A percentile compares a stretch with the other conserved stretches of the same genome.
These are phyloP conservation scores for Anaspis maculata DNA, from an alignment of 2,888 invertebrate genomes.

Conservation along the genomic window DNA sequence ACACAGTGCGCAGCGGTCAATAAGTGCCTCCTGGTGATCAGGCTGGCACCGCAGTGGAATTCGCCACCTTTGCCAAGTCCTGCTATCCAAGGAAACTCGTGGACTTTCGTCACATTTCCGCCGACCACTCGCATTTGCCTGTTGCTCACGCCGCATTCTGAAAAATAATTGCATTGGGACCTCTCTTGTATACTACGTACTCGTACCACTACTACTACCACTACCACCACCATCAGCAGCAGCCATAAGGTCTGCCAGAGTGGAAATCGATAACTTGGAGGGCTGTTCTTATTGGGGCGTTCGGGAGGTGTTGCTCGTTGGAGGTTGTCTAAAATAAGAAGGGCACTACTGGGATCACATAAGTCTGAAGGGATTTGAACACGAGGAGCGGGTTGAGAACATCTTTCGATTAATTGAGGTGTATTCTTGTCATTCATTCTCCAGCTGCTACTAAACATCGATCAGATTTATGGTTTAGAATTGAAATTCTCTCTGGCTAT, in stretches of 20 bases:
- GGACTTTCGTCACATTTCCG: conserved; percentile 54
- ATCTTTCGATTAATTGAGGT: too few relatives aligned
- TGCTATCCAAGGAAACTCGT: conserved; percentile 71
- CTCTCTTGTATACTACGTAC: neutral
- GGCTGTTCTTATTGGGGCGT: too few relatives aligned
- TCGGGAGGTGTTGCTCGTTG: too few relatives aligned
- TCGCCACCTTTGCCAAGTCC: conserved; percentile 56
- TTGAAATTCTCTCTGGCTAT: too few relatives aligned
- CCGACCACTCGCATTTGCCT: conserved; percentile 61
- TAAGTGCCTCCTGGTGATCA: conserved; percentile 61
- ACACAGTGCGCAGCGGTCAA: conserved; percentile 72
- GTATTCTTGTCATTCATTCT: too few relatives aligned
- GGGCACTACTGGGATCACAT: too few relatives aligned
- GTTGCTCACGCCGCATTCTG: conserved; percentile 53
- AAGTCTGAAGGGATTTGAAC: too few relatives aligned
- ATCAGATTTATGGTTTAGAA: too few relatives aligned
- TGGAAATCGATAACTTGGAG: conserved; percentile 1
- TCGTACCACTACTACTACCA: neutral
- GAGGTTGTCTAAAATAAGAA: too few relatives aligned
- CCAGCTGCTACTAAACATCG: too few relatives aligned
- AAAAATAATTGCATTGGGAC: conserved; percentile 1
- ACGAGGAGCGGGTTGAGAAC: too few relatives aligned
- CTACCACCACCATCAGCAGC: neutral
- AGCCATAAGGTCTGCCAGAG: too few relatives aligned
- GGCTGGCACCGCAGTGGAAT: conserved; percentile 66